Evolutionary conservation across 2,797 vertebrate species (phyloP).

Genomic region (Gymnothorax reevesii): DNA sequence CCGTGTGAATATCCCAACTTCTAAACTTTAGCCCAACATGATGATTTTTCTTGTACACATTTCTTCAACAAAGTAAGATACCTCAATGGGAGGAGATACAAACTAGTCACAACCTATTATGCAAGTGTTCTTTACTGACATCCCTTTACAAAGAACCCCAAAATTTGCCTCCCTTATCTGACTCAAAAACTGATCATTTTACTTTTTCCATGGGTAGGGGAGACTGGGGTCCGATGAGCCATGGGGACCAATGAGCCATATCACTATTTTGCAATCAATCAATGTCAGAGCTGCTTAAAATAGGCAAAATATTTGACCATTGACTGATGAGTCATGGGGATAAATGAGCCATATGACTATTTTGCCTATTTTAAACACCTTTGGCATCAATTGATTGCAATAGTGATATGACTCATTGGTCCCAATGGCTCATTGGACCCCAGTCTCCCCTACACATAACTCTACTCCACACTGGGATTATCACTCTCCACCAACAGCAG

Average conservation of each 20-base stretch:
- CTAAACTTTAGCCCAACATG: not conserved
- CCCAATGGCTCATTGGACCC: too few relatives aligned
- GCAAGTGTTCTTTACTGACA: constrained; percentile 6
- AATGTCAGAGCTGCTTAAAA: too few relatives aligned
- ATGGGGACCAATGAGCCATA: too few relatives aligned
- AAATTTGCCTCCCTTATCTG: not conserved
- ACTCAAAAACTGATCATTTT: constrained; percentile 10
- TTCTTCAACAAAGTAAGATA: not conserved
- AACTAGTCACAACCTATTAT: not conserved
- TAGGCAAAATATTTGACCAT: too few relatives aligned
- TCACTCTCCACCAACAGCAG: not conserved
- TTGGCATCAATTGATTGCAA: too few relatives aligned
- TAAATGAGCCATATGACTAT: too few relatives aligned
- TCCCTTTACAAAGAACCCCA: not conserved
- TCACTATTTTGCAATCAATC: too few relatives aligned
- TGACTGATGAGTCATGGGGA: too few relatives aligned
- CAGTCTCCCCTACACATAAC: not conserved
- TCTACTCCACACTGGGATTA: not conserved
- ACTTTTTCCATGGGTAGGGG: not conserved
- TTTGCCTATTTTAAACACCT: too few relatives aligned
- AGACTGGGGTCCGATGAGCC: too few relatives aligned
- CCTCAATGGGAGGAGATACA: not conserved
- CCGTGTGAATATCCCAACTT: not conserved
- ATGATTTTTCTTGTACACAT: not conserved
- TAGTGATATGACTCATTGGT: too few relatives aligned